These are phyloP conservation scores for Megalops atlanticus DNA, from an alignment of 2,113 vertebrate species.

Conservation along the genomic window DNA sequence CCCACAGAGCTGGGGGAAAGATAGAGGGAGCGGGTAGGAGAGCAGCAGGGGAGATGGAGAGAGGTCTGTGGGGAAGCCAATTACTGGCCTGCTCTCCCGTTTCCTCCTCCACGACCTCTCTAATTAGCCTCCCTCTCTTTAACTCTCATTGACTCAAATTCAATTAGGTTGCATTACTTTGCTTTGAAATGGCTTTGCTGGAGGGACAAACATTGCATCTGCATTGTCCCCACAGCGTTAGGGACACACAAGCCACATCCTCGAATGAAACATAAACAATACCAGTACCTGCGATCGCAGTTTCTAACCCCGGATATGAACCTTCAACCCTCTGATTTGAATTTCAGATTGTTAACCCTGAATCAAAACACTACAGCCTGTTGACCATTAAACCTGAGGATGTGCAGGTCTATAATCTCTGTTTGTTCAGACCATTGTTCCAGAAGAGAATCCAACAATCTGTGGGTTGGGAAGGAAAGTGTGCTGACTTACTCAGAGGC, in stretches of 20 bases:
- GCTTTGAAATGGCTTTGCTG: slow-evolving; percentile 11
- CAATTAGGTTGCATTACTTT: not conserved
- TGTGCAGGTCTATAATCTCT: not conserved
- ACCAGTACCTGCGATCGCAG: too few species aligned
- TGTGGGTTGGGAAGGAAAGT: not conserved
- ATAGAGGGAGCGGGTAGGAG: not conserved
- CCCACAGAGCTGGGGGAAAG: not conserved
- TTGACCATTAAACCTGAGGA: not conserved
- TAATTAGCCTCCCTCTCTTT: slow-evolving; percentile 13
- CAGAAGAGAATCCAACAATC: not conserved
- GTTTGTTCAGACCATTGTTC: not conserved
- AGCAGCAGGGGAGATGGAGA: not conserved
- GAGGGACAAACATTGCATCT: not conserved
- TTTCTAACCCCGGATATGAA: too few species aligned
- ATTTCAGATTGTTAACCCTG: too few species aligned
- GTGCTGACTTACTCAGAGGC: not conserved
- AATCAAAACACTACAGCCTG: not conserved
- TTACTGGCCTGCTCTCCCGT: not conserved
- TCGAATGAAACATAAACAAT: too few species aligned
- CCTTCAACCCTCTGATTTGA: too few species aligned
- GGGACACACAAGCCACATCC: not conserved
- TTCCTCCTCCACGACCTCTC: not conserved
- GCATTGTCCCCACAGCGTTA: not conserved
- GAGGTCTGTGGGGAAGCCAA: slow-evolving; percentile 8
- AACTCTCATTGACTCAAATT: not conserved